Base-by-base conservation (phyloP, 2,113 vertebrate genomes). In the Arizona elegans region DNA sequence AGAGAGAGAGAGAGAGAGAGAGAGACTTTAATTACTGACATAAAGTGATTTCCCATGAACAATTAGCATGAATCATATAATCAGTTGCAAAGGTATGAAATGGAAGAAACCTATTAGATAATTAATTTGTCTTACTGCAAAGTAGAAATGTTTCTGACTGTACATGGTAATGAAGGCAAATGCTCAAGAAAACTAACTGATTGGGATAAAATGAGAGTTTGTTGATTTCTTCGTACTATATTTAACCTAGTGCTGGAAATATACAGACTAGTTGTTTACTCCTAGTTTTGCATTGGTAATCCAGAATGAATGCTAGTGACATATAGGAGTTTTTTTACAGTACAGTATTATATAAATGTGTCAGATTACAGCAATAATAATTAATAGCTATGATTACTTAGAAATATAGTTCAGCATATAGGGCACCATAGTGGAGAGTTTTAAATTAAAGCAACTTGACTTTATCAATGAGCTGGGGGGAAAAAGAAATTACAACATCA, bases 31-130 rank as follows among this genome's bases (percentile, higher is more conserved):
- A 70, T 96, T 94, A 92, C 75, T 96, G 95, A 95, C 95, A 95
- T 87, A 91, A 95, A 96, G 94, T 97, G 95, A 96, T 97, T 97
- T 96, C 93, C 94, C 85, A 94, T 94, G 93, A 96, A 96, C 93
- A 97, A 96, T 96, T 97, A 97, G 87, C 93, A 94, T 95, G 96
- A 96, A 92, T 90, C 75, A 86, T 90, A 93, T 86, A 93, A 95
- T 96, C 95, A 91, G 62, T 89, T 62, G 90, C 89, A 91, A 96
- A 95, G 93, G 94, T 81, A 5, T 85, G 93, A 95, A 94, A 93
- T 93, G 91, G 85, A 93, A 95, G 95, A 97, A 92, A 94, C 88
- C 62, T 95, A 81, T 95, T 94, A 91, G 88, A 94, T 92, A 10
- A 93, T 29, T 91, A 90, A 90, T 95, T 92, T 89, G 90, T 58